phyloP scores from a whole-genome alignment of 2,888 invertebrate species.

The Tetragonula carbonaria region DNA sequence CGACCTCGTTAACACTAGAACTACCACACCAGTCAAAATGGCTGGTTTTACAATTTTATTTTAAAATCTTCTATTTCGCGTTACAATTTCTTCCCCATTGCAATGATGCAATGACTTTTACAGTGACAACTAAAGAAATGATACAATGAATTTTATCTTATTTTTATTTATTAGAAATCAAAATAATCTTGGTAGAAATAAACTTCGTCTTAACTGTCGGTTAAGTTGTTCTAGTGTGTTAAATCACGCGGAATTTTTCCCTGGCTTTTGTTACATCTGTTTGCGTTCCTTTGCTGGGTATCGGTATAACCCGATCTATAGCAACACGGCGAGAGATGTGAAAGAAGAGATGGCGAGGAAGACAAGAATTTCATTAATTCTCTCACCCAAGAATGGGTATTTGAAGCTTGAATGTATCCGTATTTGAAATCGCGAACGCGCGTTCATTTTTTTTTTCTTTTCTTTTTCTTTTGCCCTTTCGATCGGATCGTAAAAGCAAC shows the following conservation, averaged over 20 bases:
- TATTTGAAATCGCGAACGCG: background rate
- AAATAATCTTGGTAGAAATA: too few relatives aligned
- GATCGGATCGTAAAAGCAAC: conserved; percentile 50
- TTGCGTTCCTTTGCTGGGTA: background rate
- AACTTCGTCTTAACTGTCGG: too few relatives aligned
- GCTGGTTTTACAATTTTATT: too few relatives aligned
- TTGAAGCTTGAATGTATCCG: conserved; percentile 22
- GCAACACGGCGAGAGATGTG: background rate
- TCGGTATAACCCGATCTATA: conserved; percentile 2
- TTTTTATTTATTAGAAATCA: too few relatives aligned
- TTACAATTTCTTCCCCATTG: too few relatives aligned
- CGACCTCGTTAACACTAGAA: conserved; percentile 6
- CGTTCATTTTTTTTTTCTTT: background rate
- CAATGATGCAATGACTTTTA: too few relatives aligned
- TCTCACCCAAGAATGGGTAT: conserved; percentile 1
- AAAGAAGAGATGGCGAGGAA: background rate
- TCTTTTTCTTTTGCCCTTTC: background rate
- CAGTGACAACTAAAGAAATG: too few relatives aligned
- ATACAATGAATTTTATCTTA: too few relatives aligned
- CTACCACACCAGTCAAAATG: too few relatives aligned
- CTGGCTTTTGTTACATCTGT: conserved; percentile 1
- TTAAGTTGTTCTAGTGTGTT: too few relatives aligned
- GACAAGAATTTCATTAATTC: background rate
- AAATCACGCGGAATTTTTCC: background rate
- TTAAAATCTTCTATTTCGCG: too few relatives aligned